These are phyloP conservation scores for Sebastes steindachneri DNA, from an alignment of 2,797 vertebrate genomes.

Conservation along the genomic window DNA sequence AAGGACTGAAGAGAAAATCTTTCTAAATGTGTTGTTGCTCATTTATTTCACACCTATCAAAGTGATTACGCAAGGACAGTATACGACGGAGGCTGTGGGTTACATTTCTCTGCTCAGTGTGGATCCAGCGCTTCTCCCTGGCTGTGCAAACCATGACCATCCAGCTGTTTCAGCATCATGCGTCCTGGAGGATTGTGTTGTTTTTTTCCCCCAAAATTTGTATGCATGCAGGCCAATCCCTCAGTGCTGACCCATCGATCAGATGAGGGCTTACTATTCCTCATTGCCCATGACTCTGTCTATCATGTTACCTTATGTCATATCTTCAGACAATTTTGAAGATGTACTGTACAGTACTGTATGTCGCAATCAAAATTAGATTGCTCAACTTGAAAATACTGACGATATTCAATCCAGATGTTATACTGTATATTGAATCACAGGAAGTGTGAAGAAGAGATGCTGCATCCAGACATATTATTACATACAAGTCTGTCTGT, in stretches of 20 bases:
- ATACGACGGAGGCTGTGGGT: slow-evolving; percentile 22
- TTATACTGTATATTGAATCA: background rate
- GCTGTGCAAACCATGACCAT: slow-evolving; percentile 42
- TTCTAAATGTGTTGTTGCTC: slow-evolving; percentile 60
- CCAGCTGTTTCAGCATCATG: slow-evolving; percentile 59
- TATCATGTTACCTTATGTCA: slow-evolving; percentile 11
- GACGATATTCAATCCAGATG: slow-evolving; percentile 13
- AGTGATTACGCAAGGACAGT: slow-evolving; percentile 64
- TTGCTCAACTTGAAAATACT: slow-evolving; percentile 6
- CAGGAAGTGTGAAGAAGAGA: background rate
- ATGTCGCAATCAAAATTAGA: slow-evolving; percentile 14
- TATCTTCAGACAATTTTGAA: slow-evolving; percentile 22
- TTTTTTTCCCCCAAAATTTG: slow-evolving; percentile 21
- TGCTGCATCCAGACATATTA: background rate
- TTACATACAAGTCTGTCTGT: background rate
- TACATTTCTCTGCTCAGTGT: slow-evolving; percentile 51
- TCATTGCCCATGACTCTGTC: slow-evolving; percentile 25
- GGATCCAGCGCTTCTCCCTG: slow-evolving; percentile 45
- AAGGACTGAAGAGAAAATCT: slow-evolving; percentile 49
- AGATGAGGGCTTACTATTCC: slow-evolving; percentile 40
- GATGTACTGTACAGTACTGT: background rate
- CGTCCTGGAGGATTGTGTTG: slow-evolving; percentile 40
- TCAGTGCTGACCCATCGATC: slow-evolving; percentile 33
- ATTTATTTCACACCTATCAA: slow-evolving; percentile 55
- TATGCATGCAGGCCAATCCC: slow-evolving; percentile 59